Conservation (phyloP, 2,113 vertebrate genomes). For the Callaeas wilsoni region DNA sequence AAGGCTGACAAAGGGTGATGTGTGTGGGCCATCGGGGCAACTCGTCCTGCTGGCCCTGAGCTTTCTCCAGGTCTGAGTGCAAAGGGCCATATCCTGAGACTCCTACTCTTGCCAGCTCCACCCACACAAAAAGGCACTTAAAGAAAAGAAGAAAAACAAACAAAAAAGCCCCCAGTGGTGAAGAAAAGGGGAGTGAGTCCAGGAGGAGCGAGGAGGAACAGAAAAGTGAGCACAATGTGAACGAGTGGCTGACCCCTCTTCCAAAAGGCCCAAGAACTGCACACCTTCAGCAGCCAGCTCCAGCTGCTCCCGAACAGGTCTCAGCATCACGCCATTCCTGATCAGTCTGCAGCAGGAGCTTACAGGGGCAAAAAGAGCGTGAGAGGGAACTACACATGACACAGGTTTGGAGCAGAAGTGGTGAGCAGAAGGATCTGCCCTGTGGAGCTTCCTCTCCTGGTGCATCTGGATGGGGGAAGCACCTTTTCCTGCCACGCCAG, state of each 20-base stretch:
- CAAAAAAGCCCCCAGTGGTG: background rate
- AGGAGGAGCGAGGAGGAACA: background rate
- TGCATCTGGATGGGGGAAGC: background rate
- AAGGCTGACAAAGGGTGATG: background rate
- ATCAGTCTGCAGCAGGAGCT: background rate
- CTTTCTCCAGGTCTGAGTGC: background rate
- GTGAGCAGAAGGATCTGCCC: background rate
- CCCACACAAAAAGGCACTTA: conserved; percentile 38
- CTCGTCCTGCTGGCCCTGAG: background rate
- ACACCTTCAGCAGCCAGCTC: background rate
- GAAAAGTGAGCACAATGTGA: background rate
- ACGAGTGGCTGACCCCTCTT: background rate
- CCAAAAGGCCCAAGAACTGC: background rate
- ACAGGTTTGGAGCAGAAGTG: background rate
- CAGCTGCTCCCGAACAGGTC: background rate
- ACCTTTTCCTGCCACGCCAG: background rate
- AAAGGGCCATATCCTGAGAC: background rate
- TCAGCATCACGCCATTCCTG: background rate
- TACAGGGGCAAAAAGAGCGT: background rate
- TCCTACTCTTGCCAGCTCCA: background rate
- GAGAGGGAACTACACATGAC: background rate
- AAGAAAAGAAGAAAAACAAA: background rate
- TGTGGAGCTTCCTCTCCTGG: background rate
- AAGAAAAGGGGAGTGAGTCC: background rate
- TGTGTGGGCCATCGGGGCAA: background rate